Evolutionary conservation across 2,797 vertebrate species (phyloP), one percentile per base, ranked within the genome.

Genomic region (Coregonus suidteri): DNA sequence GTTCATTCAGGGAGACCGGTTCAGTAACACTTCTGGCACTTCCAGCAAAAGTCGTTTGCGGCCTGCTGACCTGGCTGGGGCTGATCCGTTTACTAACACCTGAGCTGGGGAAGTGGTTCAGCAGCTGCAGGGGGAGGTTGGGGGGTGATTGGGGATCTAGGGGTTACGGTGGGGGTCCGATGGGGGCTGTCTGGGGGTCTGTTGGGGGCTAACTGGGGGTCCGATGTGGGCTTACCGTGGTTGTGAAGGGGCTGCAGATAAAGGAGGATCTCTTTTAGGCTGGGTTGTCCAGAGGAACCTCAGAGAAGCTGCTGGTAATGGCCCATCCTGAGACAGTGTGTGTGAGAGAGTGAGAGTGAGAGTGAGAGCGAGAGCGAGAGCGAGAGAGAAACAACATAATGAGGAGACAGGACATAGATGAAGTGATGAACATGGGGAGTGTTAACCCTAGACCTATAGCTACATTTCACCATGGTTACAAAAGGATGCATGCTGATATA

Each of bases 41-140:
- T 71, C 81, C 73, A 81, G 76, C 67, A 81, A 75, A 74, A 82
- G 80, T 77, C 7, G 9, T 62, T 81, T 73, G 54, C 1, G 64
- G 65, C 6, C 71, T 77, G 77, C 34, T 75, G 70, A 76, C 35
- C 51, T 14, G 6, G 47, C 20, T 20, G 20, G 52, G 71, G 53
- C 59, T 81, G 82, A 34, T 75, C 79, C 75, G 56, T 87, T 84
- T 75, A 64, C 74, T 35, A 88, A 84, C 84, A 82, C 77, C 79
- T 85, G 78, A 89, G 82, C 77, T 75, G 80, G 75, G 37, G 78
- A 72, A 88, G 76, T 35, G 51, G 76, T 6, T 41, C 65, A 83
- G 73, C 88, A 88, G 87, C 83, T 88, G 87, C 79, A 56, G 79
- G 18, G 18, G n/a, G 7, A 18, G 7, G 18, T 11, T 13, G 35